Conservation (phyloP, 2,797 vertebrate genomes). For the Rachycentron canadum region DNA sequence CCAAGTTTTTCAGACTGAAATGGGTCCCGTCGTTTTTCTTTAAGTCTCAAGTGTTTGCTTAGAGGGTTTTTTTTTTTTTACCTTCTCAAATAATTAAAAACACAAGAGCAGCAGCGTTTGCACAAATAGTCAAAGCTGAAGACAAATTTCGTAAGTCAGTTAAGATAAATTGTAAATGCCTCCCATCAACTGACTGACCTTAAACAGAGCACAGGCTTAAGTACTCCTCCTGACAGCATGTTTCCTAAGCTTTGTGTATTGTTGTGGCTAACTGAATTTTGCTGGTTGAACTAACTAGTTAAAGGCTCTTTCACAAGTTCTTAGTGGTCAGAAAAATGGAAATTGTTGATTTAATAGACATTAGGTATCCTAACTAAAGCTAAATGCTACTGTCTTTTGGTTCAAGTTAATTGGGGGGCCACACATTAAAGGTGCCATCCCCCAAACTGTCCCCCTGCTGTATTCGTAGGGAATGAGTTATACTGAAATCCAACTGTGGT, state of each 20-base stretch:
- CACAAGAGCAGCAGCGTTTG: not conserved
- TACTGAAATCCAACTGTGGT: not conserved
- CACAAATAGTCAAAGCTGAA: no score
- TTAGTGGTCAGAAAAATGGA: not conserved
- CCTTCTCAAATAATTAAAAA: not conserved
- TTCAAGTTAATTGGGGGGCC: no score
- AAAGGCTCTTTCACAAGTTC: not conserved
- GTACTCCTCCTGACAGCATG: not conserved
- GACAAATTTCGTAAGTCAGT: no score
- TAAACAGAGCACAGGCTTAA: not conserved
- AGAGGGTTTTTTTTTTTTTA: no score
- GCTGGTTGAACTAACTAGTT: slow-evolving; percentile 12
- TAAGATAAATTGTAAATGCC: not conserved
- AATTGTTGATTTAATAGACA: not conserved
- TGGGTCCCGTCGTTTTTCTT: no score
- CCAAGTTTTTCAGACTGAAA: no score
- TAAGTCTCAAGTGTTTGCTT: not conserved
- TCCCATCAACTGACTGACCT: not conserved
- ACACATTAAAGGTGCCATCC: no score
- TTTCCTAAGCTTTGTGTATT: not conserved
- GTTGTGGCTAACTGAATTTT: slow-evolving; percentile 10
- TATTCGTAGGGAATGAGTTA: not conserved
- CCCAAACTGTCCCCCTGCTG: no score
- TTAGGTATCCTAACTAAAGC: not conserved
- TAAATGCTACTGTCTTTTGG: not conserved